Evolutionary conservation across 30 jellyfish, hydroid and myxozoan genomes (phyloP).

Genomic region (Hydractinia echinata): DNA sequence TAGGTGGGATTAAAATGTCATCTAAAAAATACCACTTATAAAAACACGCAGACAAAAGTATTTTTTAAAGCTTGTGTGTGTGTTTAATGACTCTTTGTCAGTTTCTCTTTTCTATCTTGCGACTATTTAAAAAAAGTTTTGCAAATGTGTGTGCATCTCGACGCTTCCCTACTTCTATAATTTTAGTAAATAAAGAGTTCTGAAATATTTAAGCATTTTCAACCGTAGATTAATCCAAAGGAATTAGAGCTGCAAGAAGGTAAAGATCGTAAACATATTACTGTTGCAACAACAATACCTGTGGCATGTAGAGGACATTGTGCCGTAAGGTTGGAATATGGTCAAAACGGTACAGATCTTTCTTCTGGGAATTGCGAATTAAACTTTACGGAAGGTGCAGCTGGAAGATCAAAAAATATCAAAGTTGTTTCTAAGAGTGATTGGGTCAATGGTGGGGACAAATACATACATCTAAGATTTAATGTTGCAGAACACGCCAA

Average conservation of each 20-base stretch:
- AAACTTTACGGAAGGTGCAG: background rate
- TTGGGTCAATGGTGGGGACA: slow-evolving; percentile 1
- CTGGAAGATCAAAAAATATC: background rate
- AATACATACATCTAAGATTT: background rate
- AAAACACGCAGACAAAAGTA: too few relatives aligned
- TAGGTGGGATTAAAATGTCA: too few relatives aligned
- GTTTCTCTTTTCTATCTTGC: background rate
- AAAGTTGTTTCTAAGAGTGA: background rate
- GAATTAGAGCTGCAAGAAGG: slow-evolving; percentile 36
- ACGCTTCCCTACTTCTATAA: background rate
- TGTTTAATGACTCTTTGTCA: background rate
- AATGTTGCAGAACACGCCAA: slow-evolving; percentile 27
- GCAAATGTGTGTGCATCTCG: background rate
- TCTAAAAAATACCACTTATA: too few relatives aligned
- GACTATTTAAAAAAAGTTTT: background rate
- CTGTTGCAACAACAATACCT: slow-evolving; percentile 54
- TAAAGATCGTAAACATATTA: slow-evolving; percentile 43
- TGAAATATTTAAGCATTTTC: background rate
- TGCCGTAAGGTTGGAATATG: slow-evolving; percentile 48
- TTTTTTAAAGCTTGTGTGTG: too few relatives aligned
- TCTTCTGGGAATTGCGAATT: background rate
- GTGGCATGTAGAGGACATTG: slow-evolving; percentile 51
- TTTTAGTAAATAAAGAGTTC: background rate
- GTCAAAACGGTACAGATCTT: slow-evolving; percentile 40
- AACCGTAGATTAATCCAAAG: slow-evolving; percentile 25